Base-by-base conservation (phyloP, 2,113 vertebrate species). In the Casuarius casuarius region DNA sequence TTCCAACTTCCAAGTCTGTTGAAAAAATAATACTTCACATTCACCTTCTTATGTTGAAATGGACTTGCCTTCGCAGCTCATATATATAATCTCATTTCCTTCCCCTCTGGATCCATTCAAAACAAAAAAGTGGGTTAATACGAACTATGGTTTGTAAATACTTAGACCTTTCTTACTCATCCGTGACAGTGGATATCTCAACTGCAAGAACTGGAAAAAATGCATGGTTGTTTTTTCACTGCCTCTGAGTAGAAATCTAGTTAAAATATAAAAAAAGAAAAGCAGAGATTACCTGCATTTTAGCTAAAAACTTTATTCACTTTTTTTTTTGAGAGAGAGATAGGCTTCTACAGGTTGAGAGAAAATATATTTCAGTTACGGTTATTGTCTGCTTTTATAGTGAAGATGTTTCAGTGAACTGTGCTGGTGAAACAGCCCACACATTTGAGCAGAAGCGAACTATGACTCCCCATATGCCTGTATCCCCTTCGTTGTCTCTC, bases 391-490 rank as follows among this genome's bases (percentile, higher is more conserved):
- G 49, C 44, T 91, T 77, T 70, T 56, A 76, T 38, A 61, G 4
- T 4, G 5, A 76, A 56, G 63, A 22, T 7, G 2, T 15, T 19
- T 48, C 20, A 9, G 21, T 35, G 12, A 76, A 25, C n/a, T 49
- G 19, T 73, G 33, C 44, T 61, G 22, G 40, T n/a, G 42, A 61
- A 61, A 46, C 6, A 80, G 68, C 46, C 51, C 20, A 59, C 51
- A 33, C 0, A 4, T 2, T 2, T 44, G 49, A 68, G 25, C n/a
- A 66, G 29, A 28, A 78, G 21, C 66, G 54, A 81, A 22, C 42
- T 77, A 1, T 48, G 59, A n/a, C 28, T 79, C 44, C 29, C 21
- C 4, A 1, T 52, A 44, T 13, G 16, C 26, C 16, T 0, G 1
- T 28, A 12, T 33, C 72, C 51, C n/a, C 67, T 91, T 78, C 21